These are phyloP conservation scores for Orchestia grillus DNA, from an alignment of 1,140 invertebrate genomes.

Conservation along the genomic window DNA sequence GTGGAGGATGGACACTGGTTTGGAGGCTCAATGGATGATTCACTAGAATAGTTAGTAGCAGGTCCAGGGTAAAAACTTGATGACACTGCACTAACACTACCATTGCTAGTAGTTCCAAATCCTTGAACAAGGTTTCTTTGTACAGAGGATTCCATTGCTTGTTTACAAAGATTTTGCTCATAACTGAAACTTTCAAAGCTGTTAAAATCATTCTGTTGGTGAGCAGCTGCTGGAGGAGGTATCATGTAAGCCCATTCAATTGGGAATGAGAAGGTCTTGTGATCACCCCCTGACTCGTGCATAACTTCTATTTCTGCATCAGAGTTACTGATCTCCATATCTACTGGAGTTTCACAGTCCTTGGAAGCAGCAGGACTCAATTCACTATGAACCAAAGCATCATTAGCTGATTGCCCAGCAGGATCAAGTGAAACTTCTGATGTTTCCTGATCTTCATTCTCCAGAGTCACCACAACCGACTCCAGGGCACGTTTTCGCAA, in stretches of 20 bases:
- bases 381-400: not conserved
- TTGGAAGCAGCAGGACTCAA: not conserved
- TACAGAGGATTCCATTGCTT: conserved; percentile 17
- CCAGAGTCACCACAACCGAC: not conserved
- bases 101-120: not conserved
- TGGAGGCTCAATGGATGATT: not conserved
- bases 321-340: conserved; percentile 45
- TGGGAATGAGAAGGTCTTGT: not conserved
- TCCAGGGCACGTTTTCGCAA: not conserved
- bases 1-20: not conserved
- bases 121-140: not conserved
- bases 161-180: conserved; percentile 34
- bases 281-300: not conserved
- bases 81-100: not conserved
- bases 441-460: not conserved
- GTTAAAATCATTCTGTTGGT: conserved; percentile 15
- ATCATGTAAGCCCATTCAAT: conserved; percentile 42
- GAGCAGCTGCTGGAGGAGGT: conserved; percentile 34
- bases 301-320: not conserved
- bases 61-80: not conserved
- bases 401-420: not conserved
- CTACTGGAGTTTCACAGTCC: conserved; percentile 16
- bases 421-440: not conserved
- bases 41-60: not conserved
- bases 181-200: conserved; percentile 30